phyloP scores from a whole-genome alignment of 1,140 invertebrate species.

The Drosophila micromelanica region DNA sequence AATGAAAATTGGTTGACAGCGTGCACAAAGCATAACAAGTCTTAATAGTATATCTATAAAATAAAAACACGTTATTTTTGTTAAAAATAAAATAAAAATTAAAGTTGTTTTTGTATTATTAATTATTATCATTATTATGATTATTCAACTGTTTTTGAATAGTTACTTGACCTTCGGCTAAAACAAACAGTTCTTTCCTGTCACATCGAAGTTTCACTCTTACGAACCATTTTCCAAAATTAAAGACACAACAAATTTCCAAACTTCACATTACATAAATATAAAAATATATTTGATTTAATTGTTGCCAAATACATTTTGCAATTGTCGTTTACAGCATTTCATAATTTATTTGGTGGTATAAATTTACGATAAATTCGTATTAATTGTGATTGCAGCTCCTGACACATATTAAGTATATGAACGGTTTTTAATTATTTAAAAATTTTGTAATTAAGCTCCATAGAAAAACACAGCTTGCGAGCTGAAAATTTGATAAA shows the following conservation, averaged over 20 bases:
- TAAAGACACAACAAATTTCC: no score
- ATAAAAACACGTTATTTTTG: background rate
- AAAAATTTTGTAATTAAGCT: background rate
- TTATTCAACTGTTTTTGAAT: no score
- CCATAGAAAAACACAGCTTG: background rate
- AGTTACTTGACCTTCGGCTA: no score
- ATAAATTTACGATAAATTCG: slow-evolving; percentile 6
- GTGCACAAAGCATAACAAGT: background rate
- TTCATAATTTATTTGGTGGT: background rate
- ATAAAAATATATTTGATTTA: background rate
- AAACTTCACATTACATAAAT: background rate
- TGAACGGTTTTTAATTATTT: slow-evolving; percentile 8
- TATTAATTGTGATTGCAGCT: slow-evolving; percentile 21
- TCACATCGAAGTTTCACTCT: no score
- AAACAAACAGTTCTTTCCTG: no score
- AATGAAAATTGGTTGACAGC: background rate
- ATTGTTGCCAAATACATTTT: background rate
- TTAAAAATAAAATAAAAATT: background rate
- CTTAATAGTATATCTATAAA: background rate
- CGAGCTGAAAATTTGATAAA: background rate
- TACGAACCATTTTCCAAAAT: no score
- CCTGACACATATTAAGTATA: slow-evolving; percentile 18
- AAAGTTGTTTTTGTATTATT: no score
- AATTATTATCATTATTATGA: no score
- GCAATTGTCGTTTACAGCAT: slow-evolving; percentile 1